Conservation (phyloP, 1,140 invertebrate genomes). For the Physella acuta region DNA sequence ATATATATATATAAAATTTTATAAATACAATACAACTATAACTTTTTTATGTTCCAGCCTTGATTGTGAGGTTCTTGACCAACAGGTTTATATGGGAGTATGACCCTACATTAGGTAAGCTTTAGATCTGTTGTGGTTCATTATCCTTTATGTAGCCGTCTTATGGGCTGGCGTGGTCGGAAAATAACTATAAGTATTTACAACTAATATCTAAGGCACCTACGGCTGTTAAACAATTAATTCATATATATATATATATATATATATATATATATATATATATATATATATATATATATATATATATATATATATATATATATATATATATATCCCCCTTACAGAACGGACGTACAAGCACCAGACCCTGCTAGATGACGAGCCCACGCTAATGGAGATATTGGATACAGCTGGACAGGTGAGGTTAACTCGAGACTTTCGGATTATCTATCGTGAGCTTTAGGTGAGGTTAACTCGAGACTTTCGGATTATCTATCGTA, state of each 20-base stretch:
- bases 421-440: no score
- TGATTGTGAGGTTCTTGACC: constrained; percentile 61
- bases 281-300: constrained; percentile 4
- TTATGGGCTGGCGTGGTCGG: no score
- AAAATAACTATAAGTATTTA: no score
- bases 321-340: constrained; percentile 36
- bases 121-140: no score
- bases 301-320: background rate
- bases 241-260: constrained; percentile 1
- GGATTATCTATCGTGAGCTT: no score
- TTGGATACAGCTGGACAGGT: constrained; percentile 89
- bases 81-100: constrained; percentile 63
- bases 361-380: constrained; percentile 85
- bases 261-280: constrained; percentile 1
- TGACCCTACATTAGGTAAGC: constrained; percentile 60
- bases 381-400: constrained; percentile 88
- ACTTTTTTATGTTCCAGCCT: constrained; percentile 50
- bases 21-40: no score
- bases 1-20: no score
- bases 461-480: no score
- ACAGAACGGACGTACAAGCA: constrained; percentile 86
- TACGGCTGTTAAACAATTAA: no score
- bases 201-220: no score
- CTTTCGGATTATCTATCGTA: no score
- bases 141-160: no score